Evolutionary conservation across 2,888 invertebrate species (phyloP).

Genomic region (Entomobrya proxima): DNA sequence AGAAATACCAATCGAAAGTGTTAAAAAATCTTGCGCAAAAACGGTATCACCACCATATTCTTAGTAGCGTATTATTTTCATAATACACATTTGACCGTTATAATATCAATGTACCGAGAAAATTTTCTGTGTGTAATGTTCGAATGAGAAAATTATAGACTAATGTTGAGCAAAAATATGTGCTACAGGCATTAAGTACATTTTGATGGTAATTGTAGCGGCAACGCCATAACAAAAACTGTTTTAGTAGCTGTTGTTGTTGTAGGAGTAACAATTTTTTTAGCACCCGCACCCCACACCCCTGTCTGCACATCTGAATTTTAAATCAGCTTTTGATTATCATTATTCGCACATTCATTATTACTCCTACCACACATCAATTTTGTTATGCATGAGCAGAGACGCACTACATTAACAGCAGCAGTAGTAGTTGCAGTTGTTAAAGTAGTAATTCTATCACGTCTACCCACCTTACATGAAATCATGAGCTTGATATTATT

Average conservation of each 20-base stretch:
- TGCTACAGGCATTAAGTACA: too few relatives aligned
- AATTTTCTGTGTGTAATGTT: too few relatives aligned
- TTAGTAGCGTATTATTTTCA: too few relatives aligned
- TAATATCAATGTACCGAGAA: too few relatives aligned
- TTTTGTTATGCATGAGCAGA: not conserved
- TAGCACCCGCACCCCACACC: conserved; percentile 44
- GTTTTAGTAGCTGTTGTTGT: not conserved
- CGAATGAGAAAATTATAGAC: not conserved
- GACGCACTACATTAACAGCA: too few relatives aligned
- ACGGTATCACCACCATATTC: not conserved
- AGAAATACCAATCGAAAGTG: not conserved
- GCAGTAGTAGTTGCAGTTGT: too few relatives aligned
- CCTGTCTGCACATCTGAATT: conserved; percentile 21
- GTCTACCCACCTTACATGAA: too few relatives aligned
- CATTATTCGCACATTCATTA: conserved; percentile 44
- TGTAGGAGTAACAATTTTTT: conserved; percentile 13
- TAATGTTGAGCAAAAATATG: too few relatives aligned
- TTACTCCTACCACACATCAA: not conserved
- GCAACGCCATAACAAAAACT: too few relatives aligned
- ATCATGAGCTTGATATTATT: too few relatives aligned
- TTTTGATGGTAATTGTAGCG: not conserved
- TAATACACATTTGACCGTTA: too few relatives aligned
- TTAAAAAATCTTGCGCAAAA: not conserved
- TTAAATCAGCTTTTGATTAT: conserved; percentile 49
- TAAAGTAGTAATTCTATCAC: too few relatives aligned